Base-by-base conservation (phyloP, 2,888 invertebrate species). In the Griposia aprilina region DNA sequence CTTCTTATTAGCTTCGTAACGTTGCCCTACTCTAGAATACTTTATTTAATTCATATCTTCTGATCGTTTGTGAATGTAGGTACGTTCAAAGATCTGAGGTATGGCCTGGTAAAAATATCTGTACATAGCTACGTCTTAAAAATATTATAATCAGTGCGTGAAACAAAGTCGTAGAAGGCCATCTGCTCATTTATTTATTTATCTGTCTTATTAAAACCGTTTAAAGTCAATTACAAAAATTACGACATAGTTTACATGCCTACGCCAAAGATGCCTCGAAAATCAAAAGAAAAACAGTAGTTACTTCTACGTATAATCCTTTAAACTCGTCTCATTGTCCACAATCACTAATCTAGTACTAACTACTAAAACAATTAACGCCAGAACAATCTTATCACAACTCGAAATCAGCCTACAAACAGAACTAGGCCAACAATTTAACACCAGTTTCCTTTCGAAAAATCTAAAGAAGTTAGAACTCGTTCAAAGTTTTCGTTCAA, bases 401-500 rank as follows among this genome's bases (percentile, higher is more conserved):
- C 52, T 45, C n/a, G 20, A 66, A 71, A 23, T 48, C 15, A 48
- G 15, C 13, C 15, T 41, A 62, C n/a, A 59, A 75, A 48, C 11
- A 62, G 41, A 68, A 75, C 60, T 75, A 73, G 82, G 69, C 3
- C 57, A 63, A 67, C 74, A 62, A 69, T 50, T 15, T 15, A 48
- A 72, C 36, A 55, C 36, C 13, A n/a, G 36, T 52, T 68, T 45
- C 67, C 60, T 76, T 78, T 74, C n/a, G 65, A 30, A 74, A 60
- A 63, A n/a, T 66, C 50, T 62, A 36, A 59, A 87, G 63, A 78
- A 67, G 52, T 77, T 71, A 76, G 65, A 52, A 67, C 84, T 85
- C 60, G 76, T 62, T 68, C 73, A 59, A 74, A 76, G 36, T 52
- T 68, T 45, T 69, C 60, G 75, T 78, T 74, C n/a, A 67, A 30